Conservation (phyloP, 2,113 vertebrate species). For the Ochotona princeps region DNA sequence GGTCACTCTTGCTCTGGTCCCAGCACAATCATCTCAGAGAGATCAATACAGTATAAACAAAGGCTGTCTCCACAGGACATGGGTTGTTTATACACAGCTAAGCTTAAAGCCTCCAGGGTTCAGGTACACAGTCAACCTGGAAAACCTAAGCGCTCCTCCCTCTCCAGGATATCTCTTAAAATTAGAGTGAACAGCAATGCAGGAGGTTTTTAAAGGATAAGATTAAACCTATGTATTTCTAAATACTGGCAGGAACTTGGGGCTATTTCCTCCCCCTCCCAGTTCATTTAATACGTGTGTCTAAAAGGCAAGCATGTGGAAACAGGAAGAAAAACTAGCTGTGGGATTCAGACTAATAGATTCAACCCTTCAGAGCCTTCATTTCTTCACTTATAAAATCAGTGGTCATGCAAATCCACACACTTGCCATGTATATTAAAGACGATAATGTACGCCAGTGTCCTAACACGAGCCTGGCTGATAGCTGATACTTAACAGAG, state of each 20-base stretch:
- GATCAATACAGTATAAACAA: background rate
- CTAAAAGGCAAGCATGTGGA: background rate
- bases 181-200: background rate
- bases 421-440: background rate
- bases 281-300: background rate
- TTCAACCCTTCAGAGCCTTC: background rate
- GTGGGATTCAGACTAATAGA: background rate
- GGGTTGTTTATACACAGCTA: background rate
- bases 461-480: background rate
- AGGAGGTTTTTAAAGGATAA: background rate
- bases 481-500: background rate
- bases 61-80: background rate
- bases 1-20: background rate
- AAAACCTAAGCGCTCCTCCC: background rate
- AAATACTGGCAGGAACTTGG: background rate
- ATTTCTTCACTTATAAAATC: background rate
- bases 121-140: background rate
- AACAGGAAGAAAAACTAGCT: background rate
- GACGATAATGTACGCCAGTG: background rate
- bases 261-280: background rate
- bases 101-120: background rate
- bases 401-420: background rate
- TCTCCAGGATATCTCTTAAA: background rate
- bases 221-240: background rate
- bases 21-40: conserved; percentile 34